Conservation (phyloP, 2,888 invertebrate species). For the Atrina japonica region DNA sequence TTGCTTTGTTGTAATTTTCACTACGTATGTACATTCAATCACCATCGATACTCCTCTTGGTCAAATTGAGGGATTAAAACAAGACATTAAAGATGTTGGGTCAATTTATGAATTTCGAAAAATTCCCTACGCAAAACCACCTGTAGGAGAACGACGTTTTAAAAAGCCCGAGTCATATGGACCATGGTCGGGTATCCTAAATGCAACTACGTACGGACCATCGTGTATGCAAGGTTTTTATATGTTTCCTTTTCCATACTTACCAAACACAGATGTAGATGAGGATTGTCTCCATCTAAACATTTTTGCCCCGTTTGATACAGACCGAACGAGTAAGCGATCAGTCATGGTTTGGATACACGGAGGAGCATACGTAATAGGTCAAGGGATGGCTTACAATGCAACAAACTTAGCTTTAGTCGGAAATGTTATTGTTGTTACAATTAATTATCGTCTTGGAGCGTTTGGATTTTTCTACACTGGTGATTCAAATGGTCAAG, state of each 20-base stretch:
- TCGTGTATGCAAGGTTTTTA: not conserved
- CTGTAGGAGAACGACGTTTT: not conserved
- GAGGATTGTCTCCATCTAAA: conserved; percentile 11
- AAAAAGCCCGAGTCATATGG: conserved; percentile 2
- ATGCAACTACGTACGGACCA: conserved; percentile 6
- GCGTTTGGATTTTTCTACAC: not conserved
- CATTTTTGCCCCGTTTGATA: conserved; percentile 1
- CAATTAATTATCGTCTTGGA: too few relatives aligned
- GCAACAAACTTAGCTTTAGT: not conserved
- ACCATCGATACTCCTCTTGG: too few relatives aligned
- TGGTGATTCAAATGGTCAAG: too few relatives aligned
- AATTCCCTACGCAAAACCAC: conserved; percentile 14
- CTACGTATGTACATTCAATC: too few relatives aligned
- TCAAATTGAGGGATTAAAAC: too few relatives aligned
- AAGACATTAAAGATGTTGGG: too few relatives aligned
- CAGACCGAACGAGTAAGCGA: not conserved
- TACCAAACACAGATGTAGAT: too few relatives aligned
- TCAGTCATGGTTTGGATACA: conserved; percentile 12
- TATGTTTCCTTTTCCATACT: not conserved
- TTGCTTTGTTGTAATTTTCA: too few relatives aligned
- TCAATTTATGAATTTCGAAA: conserved; percentile 6
- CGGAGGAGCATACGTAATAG: not conserved
- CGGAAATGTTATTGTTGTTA: too few relatives aligned
- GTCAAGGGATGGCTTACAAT: not conserved
- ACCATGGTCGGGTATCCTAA: not conserved